These are phyloP conservation scores for Lacanobia wlatinum DNA, from an alignment of 2,888 invertebrate species.

Conservation along the genomic window DNA sequence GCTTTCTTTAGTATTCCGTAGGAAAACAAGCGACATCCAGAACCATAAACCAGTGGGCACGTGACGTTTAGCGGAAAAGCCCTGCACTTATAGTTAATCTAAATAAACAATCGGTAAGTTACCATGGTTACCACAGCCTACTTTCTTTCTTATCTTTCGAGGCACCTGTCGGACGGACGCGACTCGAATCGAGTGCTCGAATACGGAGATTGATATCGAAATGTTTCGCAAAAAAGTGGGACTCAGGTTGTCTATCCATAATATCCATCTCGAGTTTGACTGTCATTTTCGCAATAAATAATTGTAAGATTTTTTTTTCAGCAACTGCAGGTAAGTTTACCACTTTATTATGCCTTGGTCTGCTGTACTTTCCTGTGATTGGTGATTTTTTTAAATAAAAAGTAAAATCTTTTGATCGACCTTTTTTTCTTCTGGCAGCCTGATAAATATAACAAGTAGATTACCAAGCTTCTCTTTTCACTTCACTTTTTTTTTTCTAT, in stretches of 20 bases:
- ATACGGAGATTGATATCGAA: conserved; percentile 65
- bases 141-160: conserved; percentile 71
- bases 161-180: conserved; percentile 71
- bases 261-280: neutral
- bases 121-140: conserved; percentile 66
- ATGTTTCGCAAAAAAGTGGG: conserved; percentile 34
- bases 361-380: no score
- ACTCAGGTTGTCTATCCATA: neutral
- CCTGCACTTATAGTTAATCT: conserved; percentile 68
- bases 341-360: no score
- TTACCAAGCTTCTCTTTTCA: no score
- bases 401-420: no score
- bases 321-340: no score
- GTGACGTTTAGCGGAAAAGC: conserved; percentile 59
- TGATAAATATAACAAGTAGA: no score
- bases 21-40: conserved; percentile 17
- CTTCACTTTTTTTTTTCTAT: no score
- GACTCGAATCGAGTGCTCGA: conserved; percentile 62
- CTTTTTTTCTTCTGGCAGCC: no score
- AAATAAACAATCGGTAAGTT: conserved; percentile 74
- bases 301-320: neutral
- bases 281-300: neutral
- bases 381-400: no score
- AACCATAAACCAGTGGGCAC: conserved; percentile 56
- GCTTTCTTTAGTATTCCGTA: conserved; percentile 39